Evolutionary conservation across 1,140 invertebrate species (phyloP), one percentile per base, ranked within the genome.

Genomic region (Tetramorium alpestre): DNA sequence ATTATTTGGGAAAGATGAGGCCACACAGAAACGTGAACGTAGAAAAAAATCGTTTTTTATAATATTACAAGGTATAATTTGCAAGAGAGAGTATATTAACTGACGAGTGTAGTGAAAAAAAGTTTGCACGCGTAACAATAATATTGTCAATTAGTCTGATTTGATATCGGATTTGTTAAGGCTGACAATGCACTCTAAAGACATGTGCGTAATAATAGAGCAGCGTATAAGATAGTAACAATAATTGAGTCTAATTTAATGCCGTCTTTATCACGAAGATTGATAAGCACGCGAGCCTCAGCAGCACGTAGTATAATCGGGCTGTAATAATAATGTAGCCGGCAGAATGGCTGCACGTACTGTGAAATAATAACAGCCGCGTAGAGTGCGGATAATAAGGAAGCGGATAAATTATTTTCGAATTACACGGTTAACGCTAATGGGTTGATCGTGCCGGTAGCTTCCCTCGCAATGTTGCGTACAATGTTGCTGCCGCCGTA

Each of bases 391-490:
- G 80, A 84, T 84, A 84, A 84, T 84, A 84, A 84, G 80, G 80
- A 84, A 84, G 80, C 69, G 80, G 69, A 75, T 84, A 84, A 84
- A 84, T 84, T 84, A 84, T 84, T 84, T 84, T 84, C 80, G 80
- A 84, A 84, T 84, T 84, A 75, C 80, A 84, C 54, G 80, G 80
- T 84, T 84, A 84, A 69, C 69, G 69, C 80, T 84, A 84, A 84
- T 84, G 69, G 54, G 80, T 73, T 49, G 84, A 77, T 76, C 62
- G 84, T 85, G 82, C 33, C 65, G n/a, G 84, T 85, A 67, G 84
- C 72, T 80, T 80, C 84, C 6, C 7, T 25, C 44, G 81, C 54
- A 44, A 77, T 60, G 22, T 44, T 44, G 51, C 80, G 6, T 22
- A 44, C 33, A 33, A 33, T n/a, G 7, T 0, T n/a, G 70, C 75